Evolutionary conservation across 2,797 vertebrate species (phyloP).

Genomic region (Diceros bicornis): DNA sequence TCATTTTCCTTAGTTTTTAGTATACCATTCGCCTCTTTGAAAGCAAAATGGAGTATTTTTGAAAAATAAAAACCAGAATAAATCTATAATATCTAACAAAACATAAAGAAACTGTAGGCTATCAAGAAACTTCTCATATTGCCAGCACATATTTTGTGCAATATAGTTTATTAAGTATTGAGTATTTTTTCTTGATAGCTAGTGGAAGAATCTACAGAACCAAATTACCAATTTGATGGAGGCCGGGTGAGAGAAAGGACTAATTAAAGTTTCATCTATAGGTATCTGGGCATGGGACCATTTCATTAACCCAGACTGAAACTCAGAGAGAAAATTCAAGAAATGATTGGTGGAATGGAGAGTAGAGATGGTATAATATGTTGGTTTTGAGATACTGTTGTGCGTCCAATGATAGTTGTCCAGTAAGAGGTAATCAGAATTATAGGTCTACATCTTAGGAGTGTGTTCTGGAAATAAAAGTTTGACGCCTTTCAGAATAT

Average conservation of each 20-base stretch:
- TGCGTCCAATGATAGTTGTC: not conserved
- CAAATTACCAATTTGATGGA: not conserved
- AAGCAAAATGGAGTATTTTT: slow-evolving; percentile 52
- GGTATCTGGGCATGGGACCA: not conserved
- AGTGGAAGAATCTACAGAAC: not conserved
- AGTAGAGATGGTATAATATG: not conserved
- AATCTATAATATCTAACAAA: slow-evolving; percentile 53
- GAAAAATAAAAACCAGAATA: slow-evolving; percentile 50
- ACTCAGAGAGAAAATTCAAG: not conserved
- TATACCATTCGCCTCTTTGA: not conserved
- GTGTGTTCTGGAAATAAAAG: not conserved
- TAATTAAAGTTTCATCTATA: not conserved
- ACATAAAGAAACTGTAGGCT: not conserved
- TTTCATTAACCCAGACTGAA: not conserved
- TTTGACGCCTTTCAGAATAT: not conserved
- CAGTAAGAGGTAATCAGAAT: not conserved
- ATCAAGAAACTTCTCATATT: slow-evolving; percentile 17
- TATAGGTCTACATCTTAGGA: not conserved
- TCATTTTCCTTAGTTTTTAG: slow-evolving; percentile 63
- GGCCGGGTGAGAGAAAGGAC: not conserved
- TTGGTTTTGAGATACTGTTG: not conserved
- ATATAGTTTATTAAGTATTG: not conserved
- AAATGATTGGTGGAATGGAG: not conserved
- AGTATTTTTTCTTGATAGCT: slow-evolving; percentile 8
- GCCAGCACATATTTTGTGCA: not conserved